Percentiles rank a stretch among this genome's conserved stretches.
Evolutionary conservation across 2,113 vertebrate species (phyloP).

Genomic region (Charina bottae): DNA sequence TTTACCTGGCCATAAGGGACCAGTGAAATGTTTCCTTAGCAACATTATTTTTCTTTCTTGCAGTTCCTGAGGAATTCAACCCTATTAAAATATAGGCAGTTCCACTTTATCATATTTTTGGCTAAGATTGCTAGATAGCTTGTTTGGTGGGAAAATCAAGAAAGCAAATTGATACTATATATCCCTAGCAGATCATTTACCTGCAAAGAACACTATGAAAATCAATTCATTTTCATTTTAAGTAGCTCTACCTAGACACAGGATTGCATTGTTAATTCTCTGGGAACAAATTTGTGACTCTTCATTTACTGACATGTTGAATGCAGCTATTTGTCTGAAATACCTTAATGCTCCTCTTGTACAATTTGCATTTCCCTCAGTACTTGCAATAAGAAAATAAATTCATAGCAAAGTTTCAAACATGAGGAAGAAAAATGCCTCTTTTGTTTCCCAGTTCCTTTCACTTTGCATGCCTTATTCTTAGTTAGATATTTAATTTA

Average conservation of each 20-base stretch:
- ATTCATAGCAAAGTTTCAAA: neutral
- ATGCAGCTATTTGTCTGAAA: slow-evolving; percentile 6
- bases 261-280: neutral
- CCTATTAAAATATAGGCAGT: slow-evolving; percentile 16
- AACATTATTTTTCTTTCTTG: neutral
- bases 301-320: slow-evolving; percentile 14
- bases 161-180: slow-evolving; percentile 17
- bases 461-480: neutral
- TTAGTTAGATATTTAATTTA: neutral
- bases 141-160: slow-evolving; percentile 13
- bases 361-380: neutral
- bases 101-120: slow-evolving; percentile 18
- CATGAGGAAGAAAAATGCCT: neutral
- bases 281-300: slow-evolving; percentile 10
- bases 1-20: neutral
- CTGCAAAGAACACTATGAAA: neutral
- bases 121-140: slow-evolving; percentile 11
- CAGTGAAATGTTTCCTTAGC: slow-evolving; percentile 14
- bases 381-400: too few species aligned
- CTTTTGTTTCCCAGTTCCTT: neutral
- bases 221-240: slow-evolving; percentile 36
- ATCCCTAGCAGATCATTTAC: slow-evolving; percentile 12
- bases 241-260: neutral
- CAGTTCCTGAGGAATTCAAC: slow-evolving; percentile 11
- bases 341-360: slow-evolving; percentile 1